Evolutionary conservation across 2,888 invertebrate genomes (phyloP).

Genomic region (Gastrophysa polygoni): DNA sequence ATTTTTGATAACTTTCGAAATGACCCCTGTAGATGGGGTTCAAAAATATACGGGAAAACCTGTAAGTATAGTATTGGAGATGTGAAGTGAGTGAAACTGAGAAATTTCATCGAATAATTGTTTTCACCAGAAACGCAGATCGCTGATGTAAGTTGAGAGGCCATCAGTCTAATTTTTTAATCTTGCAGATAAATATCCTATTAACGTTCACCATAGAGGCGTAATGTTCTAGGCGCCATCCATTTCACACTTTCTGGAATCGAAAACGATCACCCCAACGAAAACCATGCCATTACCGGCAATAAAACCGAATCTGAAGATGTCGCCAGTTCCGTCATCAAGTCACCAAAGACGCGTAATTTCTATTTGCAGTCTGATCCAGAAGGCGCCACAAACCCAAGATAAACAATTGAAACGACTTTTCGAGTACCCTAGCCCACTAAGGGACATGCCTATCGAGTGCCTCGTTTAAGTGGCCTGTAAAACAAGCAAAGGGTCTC

Average conservation of each 20-base stretch:
- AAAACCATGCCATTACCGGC: background rate
- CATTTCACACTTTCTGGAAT: background rate
- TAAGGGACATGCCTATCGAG: slow-evolving; percentile 21
- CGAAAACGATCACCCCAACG: background rate
- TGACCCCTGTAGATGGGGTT: no score
- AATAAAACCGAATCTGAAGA: background rate
- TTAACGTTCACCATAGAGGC: no score
- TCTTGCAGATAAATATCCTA: no score
- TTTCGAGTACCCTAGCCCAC: slow-evolving; percentile 20
- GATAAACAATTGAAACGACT: slow-evolving; percentile 31
- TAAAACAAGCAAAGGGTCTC: slow-evolving; percentile 32
- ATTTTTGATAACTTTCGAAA: no score
- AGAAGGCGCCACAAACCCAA: slow-evolving; percentile 23
- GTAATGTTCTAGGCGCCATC: background rate
- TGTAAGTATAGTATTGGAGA: no score
- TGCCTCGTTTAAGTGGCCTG: slow-evolving; percentile 30
- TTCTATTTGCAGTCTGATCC: slow-evolving; percentile 23
- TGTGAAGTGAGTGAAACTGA: no score
- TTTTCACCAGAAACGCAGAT: no score
- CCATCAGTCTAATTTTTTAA: no score
- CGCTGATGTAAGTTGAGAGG: no score
- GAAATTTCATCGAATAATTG: no score
- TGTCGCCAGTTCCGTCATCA: background rate
- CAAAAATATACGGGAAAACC: no score
- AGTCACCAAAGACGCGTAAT: slow-evolving; percentile 6